A percentile compares a stretch with the other conserved stretches of the same genome.
phyloP scores from a whole-genome alignment of 2,113 vertebrate species.

The Daboia siamensis region DNA sequence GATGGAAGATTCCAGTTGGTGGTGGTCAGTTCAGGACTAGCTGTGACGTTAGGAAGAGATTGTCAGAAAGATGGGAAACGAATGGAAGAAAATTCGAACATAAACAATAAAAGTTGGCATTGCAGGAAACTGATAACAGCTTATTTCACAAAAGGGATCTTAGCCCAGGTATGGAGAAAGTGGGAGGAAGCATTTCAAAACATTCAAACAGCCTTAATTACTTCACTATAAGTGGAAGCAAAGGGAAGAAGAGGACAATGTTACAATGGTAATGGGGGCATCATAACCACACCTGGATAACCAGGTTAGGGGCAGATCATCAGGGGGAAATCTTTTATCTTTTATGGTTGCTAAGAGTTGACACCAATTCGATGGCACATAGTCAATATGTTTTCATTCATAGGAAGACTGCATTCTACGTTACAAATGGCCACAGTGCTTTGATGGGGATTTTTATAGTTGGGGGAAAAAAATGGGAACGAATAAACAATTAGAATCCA shows the following conservation, averaged over 20 bases:
- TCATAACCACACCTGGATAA: background rate
- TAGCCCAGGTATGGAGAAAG: background rate
- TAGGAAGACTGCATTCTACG: background rate
- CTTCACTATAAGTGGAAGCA: background rate
- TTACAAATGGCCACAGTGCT: background rate
- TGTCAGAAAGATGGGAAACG: background rate
- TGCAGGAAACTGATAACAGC: background rate
- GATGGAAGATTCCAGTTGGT: too few relatives aligned
- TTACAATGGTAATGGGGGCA: background rate
- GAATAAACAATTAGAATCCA: background rate
- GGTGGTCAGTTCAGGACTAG: background rate
- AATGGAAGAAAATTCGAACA: background rate
- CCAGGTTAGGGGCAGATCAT: background rate
- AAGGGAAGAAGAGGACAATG: background rate
- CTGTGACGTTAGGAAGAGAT: background rate
- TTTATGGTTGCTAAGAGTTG: background rate
- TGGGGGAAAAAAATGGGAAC: background rate
- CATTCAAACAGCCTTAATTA: background rate
- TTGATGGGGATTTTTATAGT: background rate
- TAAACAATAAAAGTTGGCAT: background rate
- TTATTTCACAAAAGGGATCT: background rate
- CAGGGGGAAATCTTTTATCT: background rate
- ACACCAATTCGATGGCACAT: background rate
- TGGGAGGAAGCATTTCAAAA: background rate
- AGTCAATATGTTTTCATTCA: background rate